A percentile compares a stretch with the other conserved stretches of the same genome.
These are phyloP conservation scores for Encarsia formosa DNA, from an alignment of 2,888 invertebrate species.

Conservation along the genomic window DNA sequence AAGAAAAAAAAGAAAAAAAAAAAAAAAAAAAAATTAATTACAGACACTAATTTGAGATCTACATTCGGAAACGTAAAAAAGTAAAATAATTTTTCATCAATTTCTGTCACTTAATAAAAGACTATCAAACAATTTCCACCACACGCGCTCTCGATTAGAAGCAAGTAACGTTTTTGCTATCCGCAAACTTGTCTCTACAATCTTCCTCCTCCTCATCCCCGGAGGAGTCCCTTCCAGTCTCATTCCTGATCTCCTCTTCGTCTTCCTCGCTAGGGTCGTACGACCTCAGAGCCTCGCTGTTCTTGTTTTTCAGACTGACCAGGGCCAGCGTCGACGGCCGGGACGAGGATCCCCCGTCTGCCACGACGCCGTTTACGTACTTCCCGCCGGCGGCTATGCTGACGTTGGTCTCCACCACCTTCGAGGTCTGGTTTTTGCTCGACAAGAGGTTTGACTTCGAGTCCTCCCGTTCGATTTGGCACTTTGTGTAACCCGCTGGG, in stretches of 20 bases:
- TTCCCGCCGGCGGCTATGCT: constrained; percentile 48
- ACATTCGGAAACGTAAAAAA: neutral
- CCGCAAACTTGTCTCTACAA: constrained; percentile 29
- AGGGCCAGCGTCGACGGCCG: constrained; percentile 36
- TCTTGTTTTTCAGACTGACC: constrained; percentile 36
- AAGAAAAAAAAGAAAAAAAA: neutral
- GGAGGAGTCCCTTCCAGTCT: neutral
- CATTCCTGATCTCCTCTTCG: neutral
- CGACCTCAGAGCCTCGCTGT: constrained; percentile 46
- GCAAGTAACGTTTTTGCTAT: constrained; percentile 43
- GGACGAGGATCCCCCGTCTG: constrained; percentile 26
- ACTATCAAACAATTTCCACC: no score
- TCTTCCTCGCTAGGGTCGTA: constrained; percentile 53
- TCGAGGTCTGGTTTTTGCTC: constrained; percentile 34
- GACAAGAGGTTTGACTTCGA: constrained; percentile 44
- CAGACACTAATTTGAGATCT: no score
- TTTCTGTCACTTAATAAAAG: no score
- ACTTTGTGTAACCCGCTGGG: constrained; percentile 39
- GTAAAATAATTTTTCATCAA: neutral
- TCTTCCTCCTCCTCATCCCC: neutral
- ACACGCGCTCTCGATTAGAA: constrained; percentile 36
- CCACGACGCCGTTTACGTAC: constrained; percentile 44
- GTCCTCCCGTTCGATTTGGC: constrained; percentile 44
- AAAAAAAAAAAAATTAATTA: neutral
- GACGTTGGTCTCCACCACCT: constrained; percentile 48